A percentile compares a stretch with the other conserved stretches of the same genome.
phyloP scores from a whole-genome alignment of 2,797 vertebrate species.

The Phrynocephalus vlangalii region DNA sequence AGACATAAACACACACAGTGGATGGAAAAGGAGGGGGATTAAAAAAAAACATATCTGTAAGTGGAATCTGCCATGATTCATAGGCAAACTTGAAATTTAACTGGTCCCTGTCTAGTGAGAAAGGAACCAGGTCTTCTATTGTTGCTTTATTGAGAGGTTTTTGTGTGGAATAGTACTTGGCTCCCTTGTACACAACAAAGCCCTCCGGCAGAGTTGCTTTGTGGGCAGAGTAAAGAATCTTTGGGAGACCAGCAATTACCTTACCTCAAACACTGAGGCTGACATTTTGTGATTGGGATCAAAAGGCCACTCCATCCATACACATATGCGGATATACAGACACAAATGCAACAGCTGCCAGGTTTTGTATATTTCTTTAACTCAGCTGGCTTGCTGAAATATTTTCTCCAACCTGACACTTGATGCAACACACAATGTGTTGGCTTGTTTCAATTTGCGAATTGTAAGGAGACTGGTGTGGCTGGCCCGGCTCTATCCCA shows the following conservation, averaged over 20 bases:
- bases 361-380: conserved; percentile 66
- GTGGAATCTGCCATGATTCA: background rate
- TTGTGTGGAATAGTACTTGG: conserved; percentile 58
- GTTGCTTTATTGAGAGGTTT: conserved; percentile 36
- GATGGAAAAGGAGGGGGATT: no score
- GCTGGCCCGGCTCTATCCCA: conserved; percentile 68
- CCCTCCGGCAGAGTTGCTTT: conserved; percentile 40
- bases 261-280: conserved; percentile 42
- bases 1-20: no score
- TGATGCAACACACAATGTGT: conserved; percentile 61
- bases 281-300: conserved; percentile 36
- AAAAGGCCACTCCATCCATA: conserved; percentile 41
- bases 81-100: background rate
- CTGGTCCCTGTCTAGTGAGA: conserved; percentile 25
- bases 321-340: background rate
- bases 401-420: conserved; percentile 50
- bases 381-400: conserved; percentile 51
- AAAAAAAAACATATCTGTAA: no score
- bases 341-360: conserved; percentile 31
- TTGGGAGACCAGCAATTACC: conserved; percentile 49
- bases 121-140: conserved; percentile 51
- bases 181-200: conserved; percentile 43
- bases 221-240: conserved; percentile 64
- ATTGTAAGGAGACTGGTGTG: conserved; percentile 57
- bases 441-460: conserved; percentile 58